Conservation (phyloP, 1,140 invertebrate species). For the Drosophila erecta region DNA sequence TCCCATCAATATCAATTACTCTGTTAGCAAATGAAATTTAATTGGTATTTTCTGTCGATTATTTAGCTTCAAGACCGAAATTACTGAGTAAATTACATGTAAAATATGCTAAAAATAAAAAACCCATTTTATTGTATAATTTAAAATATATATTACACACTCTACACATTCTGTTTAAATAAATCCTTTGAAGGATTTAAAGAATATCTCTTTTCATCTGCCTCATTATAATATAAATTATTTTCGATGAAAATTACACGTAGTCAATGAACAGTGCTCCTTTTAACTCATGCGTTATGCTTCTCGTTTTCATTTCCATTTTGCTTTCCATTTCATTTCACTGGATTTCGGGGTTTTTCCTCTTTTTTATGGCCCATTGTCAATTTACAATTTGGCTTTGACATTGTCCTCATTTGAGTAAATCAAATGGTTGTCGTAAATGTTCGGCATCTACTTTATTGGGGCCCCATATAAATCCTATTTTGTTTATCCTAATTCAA, state of each 20-base stretch:
- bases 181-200: too few species aligned
- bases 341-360: constrained; percentile 10
- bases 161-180: too few species aligned
- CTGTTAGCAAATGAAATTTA: constrained; percentile 18
- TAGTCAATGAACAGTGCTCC: constrained; percentile 15
- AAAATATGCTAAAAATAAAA: too few species aligned
- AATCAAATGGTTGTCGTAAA: constrained; percentile 79
- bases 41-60: constrained; percentile 9
- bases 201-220: background rate
- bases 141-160: too few species aligned
- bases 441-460: constrained; percentile 30
- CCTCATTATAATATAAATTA: constrained; percentile 24
- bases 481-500: constrained; percentile 77
- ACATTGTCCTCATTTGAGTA: constrained; percentile 63
- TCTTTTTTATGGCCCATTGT: constrained; percentile 56
- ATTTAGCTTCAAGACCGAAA: background rate
- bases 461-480: constrained; percentile 64
- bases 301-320: constrained; percentile 10
- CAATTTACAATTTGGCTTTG: constrained; percentile 66
- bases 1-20: constrained; percentile 44
- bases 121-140: too few species aligned
- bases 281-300: constrained; percentile 2
- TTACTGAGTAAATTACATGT: background rate
- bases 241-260: constrained; percentile 58
- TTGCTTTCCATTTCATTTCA: constrained; percentile 48